Evolutionary conservation across 92 coral and sea anemone species (phyloP).

Genomic region (Palythoa caribaeorum): DNA sequence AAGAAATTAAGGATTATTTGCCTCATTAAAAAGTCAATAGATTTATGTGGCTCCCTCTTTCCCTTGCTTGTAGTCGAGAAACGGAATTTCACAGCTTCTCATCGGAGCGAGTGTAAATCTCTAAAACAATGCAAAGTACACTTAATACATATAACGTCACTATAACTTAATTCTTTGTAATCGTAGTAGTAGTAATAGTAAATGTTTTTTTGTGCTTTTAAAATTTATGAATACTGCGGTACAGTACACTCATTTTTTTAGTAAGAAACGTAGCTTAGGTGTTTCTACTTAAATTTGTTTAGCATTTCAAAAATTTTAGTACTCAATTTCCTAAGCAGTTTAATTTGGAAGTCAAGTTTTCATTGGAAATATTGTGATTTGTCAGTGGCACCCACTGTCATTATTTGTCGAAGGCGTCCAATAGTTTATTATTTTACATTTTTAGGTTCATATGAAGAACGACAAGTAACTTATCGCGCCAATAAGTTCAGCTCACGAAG

Average conservation of each 20-base stretch:
- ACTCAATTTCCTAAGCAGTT: not conserved
- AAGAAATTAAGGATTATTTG: too few species aligned
- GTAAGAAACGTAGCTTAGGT: too few species aligned
- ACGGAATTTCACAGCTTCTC: not conserved
- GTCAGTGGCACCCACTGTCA: too few species aligned
- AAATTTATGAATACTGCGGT: not conserved
- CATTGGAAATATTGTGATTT: too few species aligned
- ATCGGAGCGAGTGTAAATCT: not conserved
- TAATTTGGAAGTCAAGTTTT: not conserved
- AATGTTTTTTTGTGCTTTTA: not conserved
- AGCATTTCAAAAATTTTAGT: too few species aligned
- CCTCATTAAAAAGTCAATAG: not conserved
- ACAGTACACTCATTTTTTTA: not conserved
- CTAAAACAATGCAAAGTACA: too few species aligned
- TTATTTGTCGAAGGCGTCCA: too few species aligned
- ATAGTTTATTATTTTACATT: not conserved
- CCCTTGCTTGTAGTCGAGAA: not conserved
- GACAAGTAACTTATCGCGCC: slow-evolving; percentile 65
- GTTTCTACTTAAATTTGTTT: too few species aligned
- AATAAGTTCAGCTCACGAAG: slow-evolving; percentile 68
- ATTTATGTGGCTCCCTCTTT: not conserved
- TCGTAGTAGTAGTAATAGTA: too few species aligned
- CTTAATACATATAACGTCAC: too few species aligned
- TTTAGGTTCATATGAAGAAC: slow-evolving; percentile 67
- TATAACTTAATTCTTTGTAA: too few species aligned